phyloP scores from a whole-genome alignment of 2,888 invertebrate species.

The Drosophila putrida region DNA sequence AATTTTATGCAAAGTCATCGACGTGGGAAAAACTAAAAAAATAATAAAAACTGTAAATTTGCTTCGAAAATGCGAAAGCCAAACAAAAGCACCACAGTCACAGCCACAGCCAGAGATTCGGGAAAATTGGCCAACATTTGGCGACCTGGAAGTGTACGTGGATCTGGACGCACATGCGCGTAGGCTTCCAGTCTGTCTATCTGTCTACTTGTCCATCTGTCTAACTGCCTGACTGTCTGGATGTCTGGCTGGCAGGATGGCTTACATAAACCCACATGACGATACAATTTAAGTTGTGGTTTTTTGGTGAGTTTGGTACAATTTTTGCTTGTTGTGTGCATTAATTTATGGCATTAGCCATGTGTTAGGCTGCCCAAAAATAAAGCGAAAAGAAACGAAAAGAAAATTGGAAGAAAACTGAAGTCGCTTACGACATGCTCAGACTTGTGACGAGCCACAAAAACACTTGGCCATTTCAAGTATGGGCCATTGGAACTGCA shows the following conservation, averaged over 20 bases:
- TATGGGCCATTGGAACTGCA: constrained; percentile 53
- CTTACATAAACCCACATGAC: constrained; percentile 72
- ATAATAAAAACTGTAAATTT: constrained; percentile 37
- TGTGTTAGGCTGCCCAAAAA: constrained; percentile 48
- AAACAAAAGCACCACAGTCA: constrained; percentile 27
- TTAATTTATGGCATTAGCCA: constrained; percentile 70
- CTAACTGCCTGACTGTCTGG: constrained; percentile 29
- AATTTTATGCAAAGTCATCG: constrained; percentile 69
- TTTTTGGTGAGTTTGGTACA: constrained; percentile 44
- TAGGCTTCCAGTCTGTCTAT: constrained; percentile 49
- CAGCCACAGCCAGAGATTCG: constrained; percentile 54
- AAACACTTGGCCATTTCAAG: constrained; percentile 37
- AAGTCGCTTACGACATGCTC: constrained; percentile 64
- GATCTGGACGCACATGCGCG: constrained; percentile 67
- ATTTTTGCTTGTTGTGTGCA: constrained; percentile 54
- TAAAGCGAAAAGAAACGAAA: constrained; percentile 37
- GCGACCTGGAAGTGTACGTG: constrained; percentile 67
- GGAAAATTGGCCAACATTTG: constrained; percentile 67
- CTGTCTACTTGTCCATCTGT: constrained; percentile 12
- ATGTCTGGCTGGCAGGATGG: constrained; percentile 47
- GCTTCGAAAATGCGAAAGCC: constrained; percentile 43
- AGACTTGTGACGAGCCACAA: constrained; percentile 53
- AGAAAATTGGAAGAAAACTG: constrained; percentile 60
- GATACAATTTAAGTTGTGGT: constrained; percentile 54
- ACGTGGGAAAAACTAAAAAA: constrained; percentile 49